Percentiles rank a stretch among this genome's conserved stretches.
Conservation (phyloP, 2,797 vertebrate genomes). For the Etheostoma perlongum region DNA sequence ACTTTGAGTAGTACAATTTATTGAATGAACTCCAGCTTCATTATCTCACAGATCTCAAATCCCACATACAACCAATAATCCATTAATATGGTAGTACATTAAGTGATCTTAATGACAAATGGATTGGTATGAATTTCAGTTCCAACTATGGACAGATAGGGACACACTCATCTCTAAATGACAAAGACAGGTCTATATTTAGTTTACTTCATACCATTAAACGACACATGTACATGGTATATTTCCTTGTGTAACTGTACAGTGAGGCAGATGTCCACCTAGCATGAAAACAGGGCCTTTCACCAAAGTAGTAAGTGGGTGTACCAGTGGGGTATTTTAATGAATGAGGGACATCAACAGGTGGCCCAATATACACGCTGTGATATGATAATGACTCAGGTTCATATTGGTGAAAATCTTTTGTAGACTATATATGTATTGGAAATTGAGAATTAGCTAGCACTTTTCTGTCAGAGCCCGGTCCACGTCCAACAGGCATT, state of each 20-base stretch:
- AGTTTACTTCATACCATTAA: constrained; percentile 46
- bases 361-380: constrained; percentile 41
- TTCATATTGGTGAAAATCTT: constrained; percentile 8
- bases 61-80: not conserved
- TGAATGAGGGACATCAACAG: constrained; percentile 55
- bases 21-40: constrained; percentile 20
- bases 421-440: not conserved
- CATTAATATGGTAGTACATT: constrained; percentile 22
- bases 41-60: constrained; percentile 23
- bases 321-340: constrained; percentile 58
- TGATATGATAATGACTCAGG: constrained; percentile 19
- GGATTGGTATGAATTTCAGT: constrained; percentile 29
- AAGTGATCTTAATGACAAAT: constrained; percentile 25
- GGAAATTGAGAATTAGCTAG: not conserved
- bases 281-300: constrained; percentile 71
- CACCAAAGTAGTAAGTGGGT: constrained; percentile 57
- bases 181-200: constrained; percentile 60
- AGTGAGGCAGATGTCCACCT: constrained; percentile 73
- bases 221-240: constrained; percentile 64
- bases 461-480: too few species aligned
- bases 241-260: constrained; percentile 59
- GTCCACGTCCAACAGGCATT: too few species aligned
- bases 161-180: constrained; percentile 4
- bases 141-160: constrained; percentile 10
- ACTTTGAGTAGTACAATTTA: constrained; percentile 1